Percentiles rank a stretch among this genome's conserved stretches.
phyloP scores from a whole-genome alignment of 1,140 invertebrate species.

The Ceratosolen fusciceps region DNA sequence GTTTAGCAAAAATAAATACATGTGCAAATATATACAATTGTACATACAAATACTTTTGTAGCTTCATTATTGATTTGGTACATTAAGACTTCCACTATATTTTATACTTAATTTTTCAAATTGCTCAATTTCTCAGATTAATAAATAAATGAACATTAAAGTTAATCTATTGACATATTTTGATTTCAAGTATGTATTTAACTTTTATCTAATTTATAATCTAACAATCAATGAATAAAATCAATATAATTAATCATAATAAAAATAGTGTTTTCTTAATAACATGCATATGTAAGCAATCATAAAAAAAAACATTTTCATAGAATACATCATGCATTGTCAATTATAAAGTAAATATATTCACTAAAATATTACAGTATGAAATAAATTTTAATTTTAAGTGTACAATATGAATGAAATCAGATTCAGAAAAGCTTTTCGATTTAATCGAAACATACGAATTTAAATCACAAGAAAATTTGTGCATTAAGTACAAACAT shows the following conservation, averaged over 20 bases:
- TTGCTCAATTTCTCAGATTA: neutral
- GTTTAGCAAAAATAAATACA: neutral
- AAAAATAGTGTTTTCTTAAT: neutral
- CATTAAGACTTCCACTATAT: neutral
- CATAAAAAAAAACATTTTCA: no score
- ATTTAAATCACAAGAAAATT: conserved; percentile 12
- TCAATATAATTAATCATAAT: neutral
- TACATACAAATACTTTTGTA: neutral
- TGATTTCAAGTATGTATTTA: no score
- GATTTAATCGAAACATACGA: neutral
- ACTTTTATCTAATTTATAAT: no score
- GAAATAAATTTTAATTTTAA: neutral
- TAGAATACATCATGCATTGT: neutral
- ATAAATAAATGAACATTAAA: no score
- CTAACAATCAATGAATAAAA: no score
- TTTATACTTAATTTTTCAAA: neutral
- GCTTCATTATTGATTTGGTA: neutral
- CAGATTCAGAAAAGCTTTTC: neutral
- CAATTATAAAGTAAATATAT: neutral
- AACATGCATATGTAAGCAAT: neutral
- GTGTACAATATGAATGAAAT: neutral
- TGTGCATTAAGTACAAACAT: conserved; percentile 47
- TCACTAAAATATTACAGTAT: neutral
- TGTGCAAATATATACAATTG: neutral
- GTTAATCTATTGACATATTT: no score